These are phyloP conservation scores for Clivina fossor DNA, from an alignment of 2,888 invertebrate genomes.

Conservation along the genomic window DNA sequence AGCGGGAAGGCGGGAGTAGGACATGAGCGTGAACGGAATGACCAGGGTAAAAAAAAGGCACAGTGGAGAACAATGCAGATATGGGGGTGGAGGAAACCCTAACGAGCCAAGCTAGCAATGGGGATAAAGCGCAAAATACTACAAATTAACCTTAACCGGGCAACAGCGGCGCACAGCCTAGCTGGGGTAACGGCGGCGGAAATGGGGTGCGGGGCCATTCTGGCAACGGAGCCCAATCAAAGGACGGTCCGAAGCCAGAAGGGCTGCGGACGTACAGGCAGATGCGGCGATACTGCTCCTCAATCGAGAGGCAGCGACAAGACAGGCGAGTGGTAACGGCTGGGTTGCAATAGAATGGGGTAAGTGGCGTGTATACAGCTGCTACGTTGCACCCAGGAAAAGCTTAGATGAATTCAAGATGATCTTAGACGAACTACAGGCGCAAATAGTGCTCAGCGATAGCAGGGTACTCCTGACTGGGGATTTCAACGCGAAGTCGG, in stretches of 20 bases:
- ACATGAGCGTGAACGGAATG: too few relatives aligned
- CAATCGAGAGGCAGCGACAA: background rate
- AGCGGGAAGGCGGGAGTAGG: too few relatives aligned
- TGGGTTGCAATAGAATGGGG: background rate
- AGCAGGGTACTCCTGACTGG: background rate
- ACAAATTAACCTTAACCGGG: background rate
- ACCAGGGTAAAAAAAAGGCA: too few relatives aligned
- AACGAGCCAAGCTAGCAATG: too few relatives aligned
- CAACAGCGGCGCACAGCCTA: background rate
- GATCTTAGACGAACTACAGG: background rate
- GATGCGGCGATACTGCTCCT: background rate
- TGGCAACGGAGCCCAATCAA: background rate
- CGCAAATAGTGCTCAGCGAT: background rate
- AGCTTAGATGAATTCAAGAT: background rate
- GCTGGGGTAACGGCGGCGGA: background rate
- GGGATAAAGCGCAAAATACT: too few relatives aligned
- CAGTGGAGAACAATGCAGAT: too few relatives aligned
- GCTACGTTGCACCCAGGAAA: background rate
- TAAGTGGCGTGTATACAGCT: background rate
- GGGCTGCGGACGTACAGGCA: background rate
- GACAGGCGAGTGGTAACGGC: background rate
- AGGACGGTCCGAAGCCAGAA: background rate
- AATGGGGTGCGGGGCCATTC: background rate
- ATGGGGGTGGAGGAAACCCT: too few relatives aligned
- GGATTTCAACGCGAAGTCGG: slow-evolving; percentile 1